Conservation (phyloP, 2,113 vertebrate genomes). For the Glaucidium brasilianum region DNA sequence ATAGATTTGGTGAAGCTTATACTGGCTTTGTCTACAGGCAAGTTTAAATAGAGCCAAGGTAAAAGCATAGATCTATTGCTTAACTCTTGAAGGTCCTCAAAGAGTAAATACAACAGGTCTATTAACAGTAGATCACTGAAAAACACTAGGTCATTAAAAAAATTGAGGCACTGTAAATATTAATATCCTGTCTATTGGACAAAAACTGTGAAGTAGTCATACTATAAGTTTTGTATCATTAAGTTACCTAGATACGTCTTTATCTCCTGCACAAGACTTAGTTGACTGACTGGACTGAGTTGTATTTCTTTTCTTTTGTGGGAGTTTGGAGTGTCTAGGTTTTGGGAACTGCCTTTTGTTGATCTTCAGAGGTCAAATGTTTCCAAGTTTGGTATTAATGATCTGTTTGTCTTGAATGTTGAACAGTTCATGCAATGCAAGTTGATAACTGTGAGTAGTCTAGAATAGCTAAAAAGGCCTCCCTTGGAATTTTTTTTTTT, state of each 20-base stretch:
- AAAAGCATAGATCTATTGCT: neutral
- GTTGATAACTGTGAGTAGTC: neutral
- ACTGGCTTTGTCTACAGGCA: neutral
- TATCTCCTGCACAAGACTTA: neutral
- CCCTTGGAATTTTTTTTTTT: fast-evolving
- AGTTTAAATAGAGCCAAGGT: neutral
- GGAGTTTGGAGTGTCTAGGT: neutral
- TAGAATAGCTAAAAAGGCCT: neutral
- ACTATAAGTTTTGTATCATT: neutral
- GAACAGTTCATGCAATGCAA: neutral
- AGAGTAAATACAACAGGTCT: neutral
- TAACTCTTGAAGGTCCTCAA: neutral
- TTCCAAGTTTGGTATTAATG: neutral
- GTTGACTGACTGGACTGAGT: too few species aligned
- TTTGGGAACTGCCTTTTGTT: neutral
- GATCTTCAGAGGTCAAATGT: neutral
- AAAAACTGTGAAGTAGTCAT: neutral
- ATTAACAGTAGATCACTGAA: neutral
- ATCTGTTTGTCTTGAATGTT: neutral
- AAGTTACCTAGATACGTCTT: neutral
- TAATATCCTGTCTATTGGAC: neutral
- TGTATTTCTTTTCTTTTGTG: neutral
- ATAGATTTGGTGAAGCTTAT: neutral
- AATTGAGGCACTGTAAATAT: neutral
- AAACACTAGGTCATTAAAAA: neutral